Evolutionary conservation across 2,888 invertebrate genomes (phyloP).

Genomic region (Synergus umbraculus): DNA sequence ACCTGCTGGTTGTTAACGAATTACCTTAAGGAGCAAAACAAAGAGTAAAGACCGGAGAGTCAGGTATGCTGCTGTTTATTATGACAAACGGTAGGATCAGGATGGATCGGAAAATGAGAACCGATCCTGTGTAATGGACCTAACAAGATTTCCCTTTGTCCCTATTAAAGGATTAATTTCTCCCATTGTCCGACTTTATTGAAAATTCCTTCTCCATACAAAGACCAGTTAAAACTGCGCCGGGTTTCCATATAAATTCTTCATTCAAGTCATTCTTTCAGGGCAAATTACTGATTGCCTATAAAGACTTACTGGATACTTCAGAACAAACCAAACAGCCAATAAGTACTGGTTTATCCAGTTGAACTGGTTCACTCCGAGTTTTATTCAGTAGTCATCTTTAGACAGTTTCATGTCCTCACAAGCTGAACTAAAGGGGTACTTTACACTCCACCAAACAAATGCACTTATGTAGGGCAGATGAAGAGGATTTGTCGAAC

Average conservation of each 20-base stretch:
- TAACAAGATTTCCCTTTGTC: not conserved
- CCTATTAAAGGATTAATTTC: constrained; percentile 1
- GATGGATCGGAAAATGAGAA: not conserved
- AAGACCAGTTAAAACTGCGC: too few species aligned
- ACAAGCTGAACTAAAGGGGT: not conserved
- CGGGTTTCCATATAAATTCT: not conserved
- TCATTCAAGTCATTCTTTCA: too few species aligned
- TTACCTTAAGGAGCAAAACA: not conserved
- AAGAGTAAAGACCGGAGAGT: not conserved
- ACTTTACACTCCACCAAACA: not conserved
- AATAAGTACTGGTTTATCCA: too few species aligned
- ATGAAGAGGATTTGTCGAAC: not conserved
- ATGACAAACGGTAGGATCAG: not conserved
- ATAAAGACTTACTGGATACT: too few species aligned
- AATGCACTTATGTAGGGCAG: constrained; percentile 3
- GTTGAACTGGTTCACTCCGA: too few species aligned
- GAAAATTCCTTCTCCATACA: not conserved
- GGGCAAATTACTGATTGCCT: too few species aligned
- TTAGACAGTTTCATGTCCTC: not conserved
- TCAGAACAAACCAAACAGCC: too few species aligned
- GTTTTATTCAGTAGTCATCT: not conserved
- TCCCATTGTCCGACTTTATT: not conserved
- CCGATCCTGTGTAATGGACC: not conserved
- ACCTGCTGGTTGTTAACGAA: not conserved
- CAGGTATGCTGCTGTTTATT: not conserved